Base-by-base conservation (phyloP, 92 coral and sea anemone genomes). In the Palythoa heliodiscus region DNA sequence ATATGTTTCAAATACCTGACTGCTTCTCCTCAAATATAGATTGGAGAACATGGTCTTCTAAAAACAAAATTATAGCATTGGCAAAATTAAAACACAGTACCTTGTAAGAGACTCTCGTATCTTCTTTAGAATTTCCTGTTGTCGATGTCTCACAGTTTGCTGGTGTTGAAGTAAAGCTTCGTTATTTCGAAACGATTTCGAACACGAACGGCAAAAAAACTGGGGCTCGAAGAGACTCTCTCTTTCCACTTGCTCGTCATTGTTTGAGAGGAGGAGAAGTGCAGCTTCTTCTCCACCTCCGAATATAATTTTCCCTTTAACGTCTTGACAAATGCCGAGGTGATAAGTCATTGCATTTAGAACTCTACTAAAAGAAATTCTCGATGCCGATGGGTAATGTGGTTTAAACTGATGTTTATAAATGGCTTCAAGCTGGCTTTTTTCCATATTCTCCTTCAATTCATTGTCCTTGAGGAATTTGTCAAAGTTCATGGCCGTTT, bases 251-350 rank as follows among this genome's bases (percentile, higher is more conserved):
- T 48, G 71, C 39, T 89, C 84, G 57, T 67, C 85, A 71, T 75
- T 63, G 48, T 55, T 72, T 19, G 83, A 58, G 14, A 92, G 81
- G 63, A 92, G 82, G 70, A 71, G 87, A 75, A 90, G 89, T 0
- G 95, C 93, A 3, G 95, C 95, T n/a, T 78, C 86, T 69, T 92
- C 93, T 29, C 95, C 95, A 37, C 95, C 84, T 29, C 95, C 95
- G 57, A 92, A 92, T 19, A 87, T 60, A 25, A 92, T 72, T 9
- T 64, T 89, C 64, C 87, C 93, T 16, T 43, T 84, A 0, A 90
- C 67, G 52, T 82, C 86, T 54, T 92, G 93, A 61, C 95, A 92
- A 43, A 54, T 55, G 73, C 83, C 84, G 37, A 92, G 88, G 70
- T 90, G 93, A 77, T 79, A 92, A 12, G 77, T 75, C 48, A 92